These are phyloP conservation scores for Dasypogon diadema DNA, from an alignment of 2,888 invertebrate species.

Conservation along the genomic window DNA sequence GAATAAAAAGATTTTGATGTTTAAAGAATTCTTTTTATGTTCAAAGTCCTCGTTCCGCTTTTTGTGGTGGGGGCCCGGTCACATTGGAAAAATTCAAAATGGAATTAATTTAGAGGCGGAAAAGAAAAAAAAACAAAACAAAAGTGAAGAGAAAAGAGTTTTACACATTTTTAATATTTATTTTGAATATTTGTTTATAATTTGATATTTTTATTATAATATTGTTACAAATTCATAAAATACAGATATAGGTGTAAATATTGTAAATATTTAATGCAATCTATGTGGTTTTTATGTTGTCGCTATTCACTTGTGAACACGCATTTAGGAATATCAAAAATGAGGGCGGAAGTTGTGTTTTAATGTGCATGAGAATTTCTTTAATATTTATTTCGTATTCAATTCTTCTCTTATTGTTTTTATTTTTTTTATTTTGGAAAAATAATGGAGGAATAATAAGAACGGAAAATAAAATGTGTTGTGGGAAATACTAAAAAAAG, in stretches of 20 bases:
- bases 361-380: conserved; percentile 39
- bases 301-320: conserved; percentile 37
- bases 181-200: conserved; percentile 39
- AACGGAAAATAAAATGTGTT: too few relatives aligned
- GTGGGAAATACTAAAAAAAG: too few relatives aligned
- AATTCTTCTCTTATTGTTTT: neutral
- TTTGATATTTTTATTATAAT: conserved; percentile 31
- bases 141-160: neutral
- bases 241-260: conserved; percentile 48
- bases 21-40: too few relatives aligned
- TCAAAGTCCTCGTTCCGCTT: too few relatives aligned
- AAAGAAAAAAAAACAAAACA: neutral
- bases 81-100: too few relatives aligned
- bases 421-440: too few relatives aligned
- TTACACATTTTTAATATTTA: conserved; percentile 34
- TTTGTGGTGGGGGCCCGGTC: too few relatives aligned
- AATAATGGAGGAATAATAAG: too few relatives aligned
- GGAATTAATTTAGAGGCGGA: neutral
- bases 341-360: conserved; percentile 44
- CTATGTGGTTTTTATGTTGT: conserved; percentile 24
- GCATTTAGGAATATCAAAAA: conserved; percentile 50
- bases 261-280: conserved; percentile 45
- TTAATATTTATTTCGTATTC: conserved; percentile 1
- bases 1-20: neutral
- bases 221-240: conserved; percentile 50